Evolutionary conservation across 2,888 invertebrate genomes (phyloP).

Genomic region (Eupsilia transversa): DNA sequence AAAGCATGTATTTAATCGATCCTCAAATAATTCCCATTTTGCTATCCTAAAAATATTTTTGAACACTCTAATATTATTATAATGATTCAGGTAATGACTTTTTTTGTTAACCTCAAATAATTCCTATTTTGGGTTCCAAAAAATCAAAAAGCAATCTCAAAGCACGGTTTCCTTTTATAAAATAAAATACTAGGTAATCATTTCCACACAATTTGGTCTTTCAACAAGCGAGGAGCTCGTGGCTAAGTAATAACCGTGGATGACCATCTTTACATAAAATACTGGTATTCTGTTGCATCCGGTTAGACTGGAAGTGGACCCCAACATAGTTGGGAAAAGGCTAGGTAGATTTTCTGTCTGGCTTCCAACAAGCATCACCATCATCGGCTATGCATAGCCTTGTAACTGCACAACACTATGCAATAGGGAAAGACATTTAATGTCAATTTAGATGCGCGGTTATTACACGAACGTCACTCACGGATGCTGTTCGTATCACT

Average conservation of each 20-base stretch:
- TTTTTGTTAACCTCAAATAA: not conserved
- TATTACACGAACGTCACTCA: constrained; percentile 63
- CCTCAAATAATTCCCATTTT: not conserved
- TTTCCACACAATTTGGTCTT: constrained; percentile 10
- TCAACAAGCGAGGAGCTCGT: too few species aligned
- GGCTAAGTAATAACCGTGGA: too few species aligned
- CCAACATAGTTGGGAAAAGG: too few species aligned
- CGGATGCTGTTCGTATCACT: constrained; percentile 52
- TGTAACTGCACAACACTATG: constrained; percentile 43
- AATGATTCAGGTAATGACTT: not conserved
- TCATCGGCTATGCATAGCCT: constrained; percentile 35
- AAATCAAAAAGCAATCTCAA: too few species aligned
- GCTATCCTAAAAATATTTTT: not conserved
- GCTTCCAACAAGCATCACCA: not conserved
- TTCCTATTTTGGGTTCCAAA: not conserved
- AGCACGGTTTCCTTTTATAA: not conserved
- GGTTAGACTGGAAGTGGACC: too few species aligned
- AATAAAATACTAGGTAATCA: too few species aligned
- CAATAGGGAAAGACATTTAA: constrained; percentile 57
- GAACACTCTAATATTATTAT: not conserved
- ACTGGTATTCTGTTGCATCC: too few species aligned
- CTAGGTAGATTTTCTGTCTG: too few species aligned
- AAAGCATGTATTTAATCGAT: not conserved
- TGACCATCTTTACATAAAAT: too few species aligned
- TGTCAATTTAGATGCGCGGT: constrained; percentile 69